Evolutionary conservation across 2,797 vertebrate genomes (phyloP), one percentile per base, ranked within the genome.

Genomic region (Lithobates sylvaticus): DNA sequence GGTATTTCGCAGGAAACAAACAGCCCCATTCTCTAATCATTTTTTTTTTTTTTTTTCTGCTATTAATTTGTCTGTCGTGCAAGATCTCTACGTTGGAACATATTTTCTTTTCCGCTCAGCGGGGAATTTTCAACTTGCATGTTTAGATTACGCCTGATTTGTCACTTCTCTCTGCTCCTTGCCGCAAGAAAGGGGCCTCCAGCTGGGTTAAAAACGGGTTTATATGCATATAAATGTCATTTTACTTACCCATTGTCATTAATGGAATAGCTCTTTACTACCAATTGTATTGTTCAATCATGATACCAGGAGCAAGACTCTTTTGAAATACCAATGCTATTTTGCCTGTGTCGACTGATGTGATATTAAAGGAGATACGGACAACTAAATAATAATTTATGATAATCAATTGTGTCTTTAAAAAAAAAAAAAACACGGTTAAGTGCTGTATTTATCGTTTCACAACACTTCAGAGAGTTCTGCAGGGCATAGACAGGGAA

Each of bases 81-180:
- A 34, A 84, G 73, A 86, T 42, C 79, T 67, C 68, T 88, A 47
- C 0, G 1, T 79, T 26, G 81, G 73, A 84, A 87, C 70, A 68
- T 84, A 83, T 54, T 89, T 88, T 89, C 77, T 84, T 89, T 68
- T 81, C 84, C 89, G 81, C 88, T 87, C 82, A 89, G 75, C n/a
- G 85, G 88, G 74, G 83, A 34, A 16, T 89, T 87, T 76, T 91
- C 90, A 83, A 86, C 89, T 88, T 89, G 80, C 42, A 8, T 64
- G 72, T 88, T 81, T 73, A 88, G 78, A 87, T 76, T 32, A 88
- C 72, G 78, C 80, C 82, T 87, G 81, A 74, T 79, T 87, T 76
- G 73, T 87, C 79, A 71, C 77, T 78, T 39, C 87, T 89, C 10
- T 0, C 76, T 29, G 18, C 42, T 89, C 81, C 78, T 84, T 76